Base-by-base conservation (phyloP, 2,888 invertebrate species). In the Ormyrus pomaceus region DNA sequence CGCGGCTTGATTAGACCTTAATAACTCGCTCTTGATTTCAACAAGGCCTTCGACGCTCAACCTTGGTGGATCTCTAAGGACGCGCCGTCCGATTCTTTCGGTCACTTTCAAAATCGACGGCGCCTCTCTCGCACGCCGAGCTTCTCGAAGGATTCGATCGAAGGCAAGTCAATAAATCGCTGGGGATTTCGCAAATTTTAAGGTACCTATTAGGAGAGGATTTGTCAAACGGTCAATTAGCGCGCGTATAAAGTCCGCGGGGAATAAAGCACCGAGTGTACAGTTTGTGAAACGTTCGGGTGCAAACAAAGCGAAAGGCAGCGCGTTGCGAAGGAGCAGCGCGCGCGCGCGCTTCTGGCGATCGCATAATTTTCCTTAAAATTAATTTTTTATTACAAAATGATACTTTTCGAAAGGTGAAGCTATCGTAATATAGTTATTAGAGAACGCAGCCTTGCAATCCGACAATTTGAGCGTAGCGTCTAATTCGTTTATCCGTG, bases 11-110 rank as follows among this genome's bases (percentile, higher is more conserved):
- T 78, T 73, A 62, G 56, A 56, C 59, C 50, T 78, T 68, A 78
- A 68, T 73, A 68, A 72, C 68, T 61, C 50, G 62, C 8, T 73
- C 66, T 59, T 55, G 72, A 73, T 78, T 73, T 78, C 62, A 73
- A 48, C 48, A 11, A 71, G 61, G 59, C 8, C 45, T 10, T 46
- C 3, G 51, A 53, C 34, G 66, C n/a, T n/a, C n/a, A 58, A 9
- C 77, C 77, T 77, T 77, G 70, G 45, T 6, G 2, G 9, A 72
- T 69, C 34, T 51, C 8, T 62, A 50, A 70, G 70, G 62, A 56
- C 64, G 55, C 48, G 19, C 9, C 34, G n/a, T 6, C 13, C 76
- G 48, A 13, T 75, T 51, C 45, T 74, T 55, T 62, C 61, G 7
- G 34, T 4, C 34, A 56, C 73, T 78, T 78, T 68, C 68, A 66